phyloP scores from a whole-genome alignment of 2,888 invertebrate genomes.

The Acanthosepion lycidas region DNA sequence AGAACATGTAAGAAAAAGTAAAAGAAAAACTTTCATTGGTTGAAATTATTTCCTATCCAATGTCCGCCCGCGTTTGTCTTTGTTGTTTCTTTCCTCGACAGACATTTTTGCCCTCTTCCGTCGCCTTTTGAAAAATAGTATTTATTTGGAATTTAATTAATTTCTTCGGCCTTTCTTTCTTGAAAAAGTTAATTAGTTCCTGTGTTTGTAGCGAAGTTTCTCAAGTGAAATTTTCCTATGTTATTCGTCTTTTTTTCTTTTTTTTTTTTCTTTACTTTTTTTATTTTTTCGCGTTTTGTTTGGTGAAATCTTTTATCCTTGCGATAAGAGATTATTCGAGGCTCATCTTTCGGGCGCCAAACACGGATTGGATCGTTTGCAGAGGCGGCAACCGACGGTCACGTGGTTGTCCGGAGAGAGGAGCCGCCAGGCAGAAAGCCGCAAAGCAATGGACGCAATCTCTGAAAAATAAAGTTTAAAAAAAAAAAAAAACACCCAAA shows the following conservation, averaged over 20 bases:
- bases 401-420: not conserved
- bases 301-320: not conserved
- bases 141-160: slow-evolving; percentile 33
- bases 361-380: not conserved
- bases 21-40: not conserved
- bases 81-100: not conserved
- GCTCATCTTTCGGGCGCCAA: not conserved
- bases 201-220: not conserved
- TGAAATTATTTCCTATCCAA: not conserved
- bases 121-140: no score
- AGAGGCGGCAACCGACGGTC: not conserved
- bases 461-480: no score
- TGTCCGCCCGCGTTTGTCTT: not conserved
- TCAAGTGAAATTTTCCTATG: not conserved
- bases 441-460: not conserved
- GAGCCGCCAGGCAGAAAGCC: not conserved
- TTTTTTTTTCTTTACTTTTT: no score
- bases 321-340: not conserved
- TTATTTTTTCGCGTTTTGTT: not conserved
- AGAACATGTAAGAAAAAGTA: not conserved
- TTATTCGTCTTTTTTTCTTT: not conserved
- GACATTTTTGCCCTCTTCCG: not conserved
- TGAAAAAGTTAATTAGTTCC: slow-evolving; percentile 1
- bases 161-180: not conserved
- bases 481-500: no score